Evolutionary conservation across 1,140 invertebrate genomes (phyloP).

Genomic region (Araneus ventricosus): DNA sequence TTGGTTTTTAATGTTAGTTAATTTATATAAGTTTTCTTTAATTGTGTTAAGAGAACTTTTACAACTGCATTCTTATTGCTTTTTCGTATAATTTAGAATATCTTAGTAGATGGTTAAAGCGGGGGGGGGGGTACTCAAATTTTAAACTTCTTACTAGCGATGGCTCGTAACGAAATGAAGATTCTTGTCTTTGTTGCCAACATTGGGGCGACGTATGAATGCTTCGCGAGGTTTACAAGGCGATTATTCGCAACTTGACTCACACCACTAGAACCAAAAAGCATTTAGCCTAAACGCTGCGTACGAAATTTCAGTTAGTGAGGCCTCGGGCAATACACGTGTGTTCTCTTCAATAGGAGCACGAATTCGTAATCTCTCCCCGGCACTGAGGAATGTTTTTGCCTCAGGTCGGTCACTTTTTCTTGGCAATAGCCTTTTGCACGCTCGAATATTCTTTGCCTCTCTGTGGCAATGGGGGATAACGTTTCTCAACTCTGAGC

Average conservation of each 20-base stretch:
- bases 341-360: conserved; percentile 60
- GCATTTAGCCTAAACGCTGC: conserved; percentile 56
- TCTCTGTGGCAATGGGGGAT: neutral
- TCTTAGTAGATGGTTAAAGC: too few relatives aligned
- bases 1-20: too few relatives aligned
- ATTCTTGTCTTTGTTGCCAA: neutral
- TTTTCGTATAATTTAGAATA: too few relatives aligned
- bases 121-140: too few relatives aligned
- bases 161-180: neutral
- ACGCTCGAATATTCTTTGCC: conserved; percentile 9
- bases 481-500: neutral
- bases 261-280: conserved; percentile 8
- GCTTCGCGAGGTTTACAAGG: neutral
- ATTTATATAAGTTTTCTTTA: too few relatives aligned
- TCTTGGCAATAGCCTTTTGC: conserved; percentile 46
- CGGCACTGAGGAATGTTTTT: conserved; percentile 57
- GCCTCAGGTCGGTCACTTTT: conserved; percentile 65
- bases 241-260: conserved; percentile 9
- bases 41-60: too few relatives aligned
- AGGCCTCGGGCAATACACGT: conserved; percentile 60
- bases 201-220: neutral
- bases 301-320: conserved; percentile 70
- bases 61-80: too few relatives aligned
- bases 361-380: conserved; percentile 66
- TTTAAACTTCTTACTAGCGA: too few relatives aligned